Conservation (phyloP, 1,140 invertebrate genomes). For the Calycopis cecrops region DNA sequence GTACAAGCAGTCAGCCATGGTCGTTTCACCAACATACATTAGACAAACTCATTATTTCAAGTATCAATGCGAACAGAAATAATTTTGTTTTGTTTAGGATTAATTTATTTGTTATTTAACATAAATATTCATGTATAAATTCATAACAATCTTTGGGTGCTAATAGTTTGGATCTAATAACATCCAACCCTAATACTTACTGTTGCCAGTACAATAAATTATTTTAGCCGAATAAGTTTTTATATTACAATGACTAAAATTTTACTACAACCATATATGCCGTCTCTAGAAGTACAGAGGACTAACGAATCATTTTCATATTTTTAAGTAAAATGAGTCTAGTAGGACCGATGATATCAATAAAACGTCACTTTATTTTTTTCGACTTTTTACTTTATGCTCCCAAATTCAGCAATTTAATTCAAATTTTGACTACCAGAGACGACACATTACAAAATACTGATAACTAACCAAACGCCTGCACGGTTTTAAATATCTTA, state of each 20-base stretch:
- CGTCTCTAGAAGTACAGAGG: no score
- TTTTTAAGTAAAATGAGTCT: no score
- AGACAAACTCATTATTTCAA: slow-evolving; percentile 1
- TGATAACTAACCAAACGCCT: neutral
- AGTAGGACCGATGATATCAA: no score
- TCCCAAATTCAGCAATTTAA: no score
- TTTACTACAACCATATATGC: slow-evolving; percentile 31
- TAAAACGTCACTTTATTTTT: no score
- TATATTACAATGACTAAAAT: slow-evolving; percentile 55
- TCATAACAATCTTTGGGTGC: slow-evolving; percentile 74
- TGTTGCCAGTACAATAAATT: slow-evolving; percentile 44
- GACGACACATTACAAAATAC: neutral
- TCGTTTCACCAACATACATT: neutral
- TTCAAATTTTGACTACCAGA: slow-evolving; percentile 11
- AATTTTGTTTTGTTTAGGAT: slow-evolving; percentile 41
- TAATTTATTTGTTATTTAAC: slow-evolving; percentile 73
- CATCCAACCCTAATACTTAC: slow-evolving; percentile 49
- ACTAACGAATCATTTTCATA: no score
- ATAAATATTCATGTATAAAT: slow-evolving; percentile 75
- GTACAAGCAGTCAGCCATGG: neutral
- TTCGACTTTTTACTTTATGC: no score
- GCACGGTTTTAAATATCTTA: neutral
- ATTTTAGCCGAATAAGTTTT: slow-evolving; percentile 40
- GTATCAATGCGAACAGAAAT: slow-evolving; percentile 1
- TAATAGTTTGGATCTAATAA: slow-evolving; percentile 68